These are phyloP conservation scores for Kryptolebias marmoratus DNA, from an alignment of 2,113 vertebrate species.

Conservation along the genomic window DNA sequence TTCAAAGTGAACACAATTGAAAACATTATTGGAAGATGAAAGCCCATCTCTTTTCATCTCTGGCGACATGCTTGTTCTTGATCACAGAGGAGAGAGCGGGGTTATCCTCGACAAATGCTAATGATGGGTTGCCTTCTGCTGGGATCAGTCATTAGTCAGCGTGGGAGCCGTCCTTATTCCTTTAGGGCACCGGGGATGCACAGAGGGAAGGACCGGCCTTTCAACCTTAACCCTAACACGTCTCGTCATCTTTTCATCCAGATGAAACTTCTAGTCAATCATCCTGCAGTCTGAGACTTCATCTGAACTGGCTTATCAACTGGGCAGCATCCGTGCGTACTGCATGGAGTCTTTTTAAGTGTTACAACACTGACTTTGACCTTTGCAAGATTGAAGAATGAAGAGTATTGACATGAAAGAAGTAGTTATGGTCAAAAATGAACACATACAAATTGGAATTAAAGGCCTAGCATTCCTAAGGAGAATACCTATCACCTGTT, in stretches of 20 bases:
- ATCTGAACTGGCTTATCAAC: too few species aligned
- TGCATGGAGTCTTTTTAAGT: too few species aligned
- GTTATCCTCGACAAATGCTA: conserved; percentile 51
- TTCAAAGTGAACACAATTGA: conserved; percentile 43
- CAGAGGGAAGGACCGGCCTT: conserved; percentile 19
- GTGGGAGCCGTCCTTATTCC: conserved; percentile 49
- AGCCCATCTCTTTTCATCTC: conserved; percentile 59
- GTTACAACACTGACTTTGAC: too few species aligned
- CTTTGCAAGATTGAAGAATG: too few species aligned
- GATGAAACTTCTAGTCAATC: conserved; percentile 35
- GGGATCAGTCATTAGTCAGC: conserved; percentile 61
- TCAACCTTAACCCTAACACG: conserved; percentile 13
- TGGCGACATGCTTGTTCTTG: conserved; percentile 10
- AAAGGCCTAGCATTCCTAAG: too few species aligned
- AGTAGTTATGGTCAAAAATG: too few species aligned
- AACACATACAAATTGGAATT: too few species aligned
- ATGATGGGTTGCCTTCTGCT: conserved; percentile 54
- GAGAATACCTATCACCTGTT: too few species aligned
- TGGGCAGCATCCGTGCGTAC: too few species aligned
- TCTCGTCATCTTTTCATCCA: conserved; percentile 28
- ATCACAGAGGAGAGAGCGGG: conserved; percentile 14
- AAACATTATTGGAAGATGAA: conserved; percentile 60
- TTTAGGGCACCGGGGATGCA: conserved; percentile 19
- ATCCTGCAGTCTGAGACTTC: conserved; percentile 2
- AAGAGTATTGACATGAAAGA: too few species aligned